Conservation (phyloP, 2,888 invertebrate genomes). For the Lasioglossum pauxillum region DNA sequence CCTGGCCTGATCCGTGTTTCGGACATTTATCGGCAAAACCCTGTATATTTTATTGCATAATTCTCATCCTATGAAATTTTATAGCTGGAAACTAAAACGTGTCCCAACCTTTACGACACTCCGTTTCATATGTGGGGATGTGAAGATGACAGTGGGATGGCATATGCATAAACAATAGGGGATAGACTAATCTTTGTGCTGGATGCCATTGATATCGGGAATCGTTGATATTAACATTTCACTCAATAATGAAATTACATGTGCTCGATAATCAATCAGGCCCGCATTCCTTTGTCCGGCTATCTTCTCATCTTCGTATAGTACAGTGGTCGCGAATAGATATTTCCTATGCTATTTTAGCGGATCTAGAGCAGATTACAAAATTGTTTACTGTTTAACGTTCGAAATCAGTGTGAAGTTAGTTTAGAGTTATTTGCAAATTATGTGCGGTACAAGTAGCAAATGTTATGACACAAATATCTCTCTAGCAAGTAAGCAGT, state of each 20-base stretch:
- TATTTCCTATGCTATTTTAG: background rate
- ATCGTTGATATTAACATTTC: background rate
- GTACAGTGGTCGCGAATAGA: background rate
- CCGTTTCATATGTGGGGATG: background rate
- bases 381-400: slow-evolving; percentile 1
- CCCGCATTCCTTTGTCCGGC: background rate
- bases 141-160: background rate
- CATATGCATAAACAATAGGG: background rate
- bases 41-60: too few species aligned
- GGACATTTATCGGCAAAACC: too few species aligned
- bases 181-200: background rate
- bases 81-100: too few species aligned
- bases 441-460: slow-evolving; percentile 1
- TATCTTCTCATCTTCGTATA: background rate
- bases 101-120: too few species aligned
- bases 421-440: slow-evolving; percentile 7
- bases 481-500: background rate
- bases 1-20: too few species aligned
- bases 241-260: background rate
- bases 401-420: background rate
- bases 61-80: too few species aligned
- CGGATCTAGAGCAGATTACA: background rate
- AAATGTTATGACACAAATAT: slow-evolving; percentile 1
- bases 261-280: background rate
- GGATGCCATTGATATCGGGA: background rate